Evolutionary conservation across 2,113 vertebrate genomes (phyloP).

Genomic region (Anoura caudifer): DNA sequence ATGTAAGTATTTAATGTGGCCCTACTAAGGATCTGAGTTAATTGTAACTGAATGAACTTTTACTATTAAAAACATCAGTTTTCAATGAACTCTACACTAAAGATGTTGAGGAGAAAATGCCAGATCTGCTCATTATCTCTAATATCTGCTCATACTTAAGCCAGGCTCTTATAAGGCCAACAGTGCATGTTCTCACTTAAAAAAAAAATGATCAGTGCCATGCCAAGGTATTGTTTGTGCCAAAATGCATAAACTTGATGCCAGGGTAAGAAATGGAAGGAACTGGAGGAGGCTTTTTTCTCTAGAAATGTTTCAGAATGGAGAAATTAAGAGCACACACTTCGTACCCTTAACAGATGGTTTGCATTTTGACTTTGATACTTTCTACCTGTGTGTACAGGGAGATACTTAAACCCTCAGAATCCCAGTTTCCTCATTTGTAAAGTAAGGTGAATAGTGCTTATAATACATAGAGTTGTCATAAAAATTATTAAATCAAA

Average conservation of each 20-base stretch:
- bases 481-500: background rate
- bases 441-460: background rate
- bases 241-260: constrained; percentile 7
- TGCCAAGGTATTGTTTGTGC: constrained; percentile 46
- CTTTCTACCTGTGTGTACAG: background rate
- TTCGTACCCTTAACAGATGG: background rate
- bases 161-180: background rate
- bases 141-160: constrained; percentile 12
- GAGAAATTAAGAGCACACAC: background rate
- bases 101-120: constrained; percentile 21
- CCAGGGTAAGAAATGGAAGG: background rate
- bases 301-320: constrained; percentile 26
- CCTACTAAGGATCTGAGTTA: constrained; percentile 2
- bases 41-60: constrained; percentile 36
- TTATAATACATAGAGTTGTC: background rate
- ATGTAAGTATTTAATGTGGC: constrained; percentile 23
- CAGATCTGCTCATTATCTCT: constrained; percentile 25
- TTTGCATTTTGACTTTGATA: background rate
- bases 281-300: background rate
- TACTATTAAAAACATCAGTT: background rate
- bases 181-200: constrained; percentile 23
- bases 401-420: background rate
- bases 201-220: background rate
- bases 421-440: background rate
- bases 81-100: constrained; percentile 20